These are phyloP conservation scores for Pedionomus torquatus DNA, from an alignment of 2,113 vertebrate genomes.

Conservation along the genomic window DNA sequence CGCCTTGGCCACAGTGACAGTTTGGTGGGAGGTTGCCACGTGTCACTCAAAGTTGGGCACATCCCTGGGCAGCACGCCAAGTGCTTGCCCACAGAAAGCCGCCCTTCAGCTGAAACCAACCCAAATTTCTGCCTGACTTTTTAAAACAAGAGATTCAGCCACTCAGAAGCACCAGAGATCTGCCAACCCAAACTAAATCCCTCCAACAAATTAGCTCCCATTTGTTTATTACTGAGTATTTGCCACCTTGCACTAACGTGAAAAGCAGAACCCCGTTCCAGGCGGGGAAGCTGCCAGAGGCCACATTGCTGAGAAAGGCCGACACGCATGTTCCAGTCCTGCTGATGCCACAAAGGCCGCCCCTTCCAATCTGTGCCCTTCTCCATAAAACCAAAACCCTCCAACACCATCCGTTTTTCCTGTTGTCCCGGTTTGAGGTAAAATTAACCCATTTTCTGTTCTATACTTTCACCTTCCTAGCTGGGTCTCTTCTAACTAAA, in stretches of 20 bases:
- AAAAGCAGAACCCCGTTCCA: not conserved
- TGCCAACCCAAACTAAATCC: not conserved
- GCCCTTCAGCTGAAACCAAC: not conserved
- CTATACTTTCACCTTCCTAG: too few species aligned
- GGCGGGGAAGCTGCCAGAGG: not conserved
- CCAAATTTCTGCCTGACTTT: not conserved
- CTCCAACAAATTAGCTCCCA: not conserved
- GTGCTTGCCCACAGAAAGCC: not conserved
- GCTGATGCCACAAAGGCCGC: not conserved
- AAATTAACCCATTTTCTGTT: too few species aligned
- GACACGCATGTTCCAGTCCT: rapidly evolving
- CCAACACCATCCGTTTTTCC: not conserved
- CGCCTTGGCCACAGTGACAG: not conserved
- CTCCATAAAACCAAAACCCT: not conserved
- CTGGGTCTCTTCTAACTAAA: too few species aligned
- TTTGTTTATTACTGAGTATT: not conserved
- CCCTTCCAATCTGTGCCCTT: not conserved
- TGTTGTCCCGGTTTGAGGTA: too few species aligned
- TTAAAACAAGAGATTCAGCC: not conserved
- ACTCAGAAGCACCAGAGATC: not conserved
- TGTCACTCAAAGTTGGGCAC: not conserved
- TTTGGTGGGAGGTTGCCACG: not conserved
- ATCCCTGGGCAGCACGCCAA: not conserved
- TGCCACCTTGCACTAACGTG: not conserved
- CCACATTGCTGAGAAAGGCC: not conserved